A percentile compares a stretch with the other conserved stretches of the same genome.
Evolutionary conservation across 1,140 invertebrate species (phyloP).

Genomic region (Zophobas morio): DNA sequence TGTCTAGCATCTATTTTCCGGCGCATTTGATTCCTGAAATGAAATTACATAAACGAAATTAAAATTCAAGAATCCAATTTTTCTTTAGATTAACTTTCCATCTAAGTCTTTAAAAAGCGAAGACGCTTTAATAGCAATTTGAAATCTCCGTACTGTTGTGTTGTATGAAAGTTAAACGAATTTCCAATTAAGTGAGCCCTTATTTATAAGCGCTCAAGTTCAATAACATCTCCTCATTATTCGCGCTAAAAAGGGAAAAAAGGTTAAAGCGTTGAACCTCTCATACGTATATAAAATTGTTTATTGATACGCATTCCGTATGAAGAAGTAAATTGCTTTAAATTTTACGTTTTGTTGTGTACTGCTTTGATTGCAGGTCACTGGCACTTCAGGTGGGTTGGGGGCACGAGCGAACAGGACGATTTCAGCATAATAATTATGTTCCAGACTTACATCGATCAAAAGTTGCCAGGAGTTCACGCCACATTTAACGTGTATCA

Average conservation of each 20-base stretch:
- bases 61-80: too few relatives aligned
- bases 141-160: slow-evolving; percentile 14
- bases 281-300: slow-evolving; percentile 10
- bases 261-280: slow-evolving; percentile 28
- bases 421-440: slow-evolving; percentile 28
- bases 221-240: slow-evolving; percentile 31
- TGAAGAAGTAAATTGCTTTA: slow-evolving; percentile 36
- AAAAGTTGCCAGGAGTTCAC: slow-evolving; percentile 17
- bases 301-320: slow-evolving; percentile 25
- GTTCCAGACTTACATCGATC: slow-evolving; percentile 9
- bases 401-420: neutral
- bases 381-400: slow-evolving; percentile 32
- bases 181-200: slow-evolving; percentile 36
- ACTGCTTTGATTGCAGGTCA: slow-evolving; percentile 38
- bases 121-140: neutral
- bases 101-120: too few relatives aligned
- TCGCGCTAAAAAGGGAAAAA: slow-evolving; percentile 15
- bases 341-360: slow-evolving; percentile 26
- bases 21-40: too few relatives aligned
- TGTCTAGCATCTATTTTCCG: too few relatives aligned
- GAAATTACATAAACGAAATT: too few relatives aligned
- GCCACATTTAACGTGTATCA: neutral
- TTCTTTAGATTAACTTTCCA: too few relatives aligned
- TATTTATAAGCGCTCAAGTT: slow-evolving; percentile 24
- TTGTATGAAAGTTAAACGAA: slow-evolving; percentile 19